These are phyloP conservation scores for Imbricaverruca yamaguchii DNA, from an alignment of 2,888 invertebrate species.

Conservation along the genomic window DNA sequence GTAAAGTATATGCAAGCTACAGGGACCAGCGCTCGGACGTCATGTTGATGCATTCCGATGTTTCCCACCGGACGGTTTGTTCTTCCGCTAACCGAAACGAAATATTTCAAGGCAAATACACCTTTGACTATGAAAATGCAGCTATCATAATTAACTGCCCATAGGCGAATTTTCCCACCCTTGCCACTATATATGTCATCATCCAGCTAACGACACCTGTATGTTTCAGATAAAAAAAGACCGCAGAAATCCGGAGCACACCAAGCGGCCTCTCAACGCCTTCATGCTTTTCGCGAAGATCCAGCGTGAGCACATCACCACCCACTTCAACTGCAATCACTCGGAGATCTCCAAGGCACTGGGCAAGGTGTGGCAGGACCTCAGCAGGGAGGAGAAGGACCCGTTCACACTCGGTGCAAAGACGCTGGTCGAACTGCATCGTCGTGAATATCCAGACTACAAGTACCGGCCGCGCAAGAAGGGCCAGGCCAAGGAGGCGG, in stretches of 20 bases:
- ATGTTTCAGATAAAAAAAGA: conserved; percentile 12
- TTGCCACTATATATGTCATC: too few species aligned
- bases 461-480: conserved; percentile 29
- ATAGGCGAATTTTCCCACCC: too few species aligned
- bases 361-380: conserved; percentile 26
- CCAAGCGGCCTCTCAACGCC: conserved; percentile 28
- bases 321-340: conserved; percentile 23
- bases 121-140: too few species aligned
- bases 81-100: too few species aligned
- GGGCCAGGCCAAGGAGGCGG: background rate
- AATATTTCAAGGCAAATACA: too few species aligned
- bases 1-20: too few species aligned
- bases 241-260: conserved; percentile 23
- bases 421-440: conserved; percentile 24
- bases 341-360: conserved; percentile 28
- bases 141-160: too few species aligned
- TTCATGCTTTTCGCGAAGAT: conserved; percentile 29
- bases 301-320: conserved; percentile 27
- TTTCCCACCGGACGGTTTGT: too few species aligned
- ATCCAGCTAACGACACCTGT: too few species aligned
- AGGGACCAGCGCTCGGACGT: too few species aligned
- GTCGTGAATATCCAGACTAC: conserved; percentile 28
- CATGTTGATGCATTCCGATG: too few species aligned
- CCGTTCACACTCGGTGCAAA: conserved; percentile 28
- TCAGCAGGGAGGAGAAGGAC: conserved; percentile 22